These are phyloP conservation scores for Orthonyx spaldingii DNA, from an alignment of 2,113 vertebrate species.

Conservation along the genomic window DNA sequence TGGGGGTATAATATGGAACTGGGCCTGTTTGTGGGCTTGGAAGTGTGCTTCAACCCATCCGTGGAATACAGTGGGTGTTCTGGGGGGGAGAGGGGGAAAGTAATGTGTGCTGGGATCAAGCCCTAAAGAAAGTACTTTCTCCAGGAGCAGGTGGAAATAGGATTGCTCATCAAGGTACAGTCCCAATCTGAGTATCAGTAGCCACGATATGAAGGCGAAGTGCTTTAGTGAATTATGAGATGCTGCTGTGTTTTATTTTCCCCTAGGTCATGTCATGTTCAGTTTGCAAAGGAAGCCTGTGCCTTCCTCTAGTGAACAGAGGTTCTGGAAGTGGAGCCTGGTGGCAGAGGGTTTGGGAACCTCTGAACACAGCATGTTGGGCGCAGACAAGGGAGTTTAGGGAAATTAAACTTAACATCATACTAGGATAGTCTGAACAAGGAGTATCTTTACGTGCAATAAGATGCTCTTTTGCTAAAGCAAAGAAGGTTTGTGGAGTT, in stretches of 20 bases:
- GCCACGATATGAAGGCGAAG: not conserved
- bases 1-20: fast-evolving
- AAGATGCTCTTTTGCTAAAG: not conserved
- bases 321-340: not conserved
- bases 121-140: not conserved
- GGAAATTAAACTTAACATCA: not conserved
- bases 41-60: not conserved
- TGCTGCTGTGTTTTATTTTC: not conserved
- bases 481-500: not conserved
- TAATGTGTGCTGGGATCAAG: not conserved
- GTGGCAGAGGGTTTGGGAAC: not conserved
- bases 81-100: fast-evolving
- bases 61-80: not conserved
- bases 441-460: not conserved
- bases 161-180: not conserved
- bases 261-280: not conserved
- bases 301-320: not conserved
- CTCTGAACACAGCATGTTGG: fast-evolving
- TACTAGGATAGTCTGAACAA: not conserved
- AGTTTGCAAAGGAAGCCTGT: not conserved
- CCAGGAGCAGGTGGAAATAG: not conserved
- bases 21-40: not conserved
- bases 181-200: not conserved
- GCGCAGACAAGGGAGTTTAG: fast-evolving
- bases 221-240: not conserved